Evolutionary conservation across 2,888 invertebrate species (phyloP).

Genomic region (Agrochola lota): DNA sequence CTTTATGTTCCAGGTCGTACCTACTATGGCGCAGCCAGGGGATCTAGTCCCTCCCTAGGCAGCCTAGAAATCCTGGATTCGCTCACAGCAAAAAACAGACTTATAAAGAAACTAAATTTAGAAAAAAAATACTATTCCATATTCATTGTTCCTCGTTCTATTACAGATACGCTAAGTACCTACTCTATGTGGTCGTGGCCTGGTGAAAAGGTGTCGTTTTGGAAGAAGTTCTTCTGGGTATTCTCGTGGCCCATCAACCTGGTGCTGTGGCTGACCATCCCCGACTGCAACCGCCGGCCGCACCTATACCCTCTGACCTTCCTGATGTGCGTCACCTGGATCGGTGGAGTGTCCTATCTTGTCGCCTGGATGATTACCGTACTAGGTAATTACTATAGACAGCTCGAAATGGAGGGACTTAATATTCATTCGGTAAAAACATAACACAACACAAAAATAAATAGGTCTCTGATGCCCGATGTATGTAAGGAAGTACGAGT

Average conservation of each 20-base stretch:
- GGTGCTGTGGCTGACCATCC: constrained; percentile 93
- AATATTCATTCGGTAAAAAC: not conserved
- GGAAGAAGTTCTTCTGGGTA: constrained; percentile 90
- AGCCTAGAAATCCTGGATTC: not conserved
- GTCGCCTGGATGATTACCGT: constrained; percentile 96
- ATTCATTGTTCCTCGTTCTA: not conserved
- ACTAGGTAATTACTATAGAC: constrained; percentile 90
- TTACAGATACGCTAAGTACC: constrained; percentile 75
- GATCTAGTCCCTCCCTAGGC: not conserved
- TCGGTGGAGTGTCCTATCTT: constrained; percentile 94
- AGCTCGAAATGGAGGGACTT: not conserved
- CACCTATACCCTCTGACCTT: constrained; percentile 93
- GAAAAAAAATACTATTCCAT: not conserved
- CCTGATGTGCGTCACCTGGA: constrained; percentile 95
- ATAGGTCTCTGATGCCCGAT: too few species aligned
- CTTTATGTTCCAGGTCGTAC: not conserved
- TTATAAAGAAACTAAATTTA: not conserved
- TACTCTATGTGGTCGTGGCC: constrained; percentile 91
- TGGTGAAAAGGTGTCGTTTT: constrained; percentile 79
- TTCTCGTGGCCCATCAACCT: constrained; percentile 94
- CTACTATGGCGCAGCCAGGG: not conserved
- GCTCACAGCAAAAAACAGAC: not conserved
- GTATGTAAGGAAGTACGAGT: not conserved
- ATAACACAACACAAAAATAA: not conserved
- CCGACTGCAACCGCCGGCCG: constrained; percentile 93